Percentiles rank a stretch among this genome's conserved stretches.
Conservation (phyloP, 2,113 vertebrate species). For the Sorex fumeus region DNA sequence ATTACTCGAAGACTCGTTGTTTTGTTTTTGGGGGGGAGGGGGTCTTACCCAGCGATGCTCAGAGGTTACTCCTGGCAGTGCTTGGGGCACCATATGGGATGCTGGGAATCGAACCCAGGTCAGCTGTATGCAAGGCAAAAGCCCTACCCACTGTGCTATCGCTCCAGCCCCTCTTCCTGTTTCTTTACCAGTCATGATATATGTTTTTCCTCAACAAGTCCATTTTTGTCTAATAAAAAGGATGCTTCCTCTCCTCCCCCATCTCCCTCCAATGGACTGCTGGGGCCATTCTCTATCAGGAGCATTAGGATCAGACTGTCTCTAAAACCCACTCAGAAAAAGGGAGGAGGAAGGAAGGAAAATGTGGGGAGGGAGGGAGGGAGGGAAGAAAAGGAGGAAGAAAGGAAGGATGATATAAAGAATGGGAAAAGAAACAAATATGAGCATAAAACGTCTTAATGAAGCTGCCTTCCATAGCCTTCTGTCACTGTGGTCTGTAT, state of each 20-base stretch:
- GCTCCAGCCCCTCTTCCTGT: no score
- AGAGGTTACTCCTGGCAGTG: no score
- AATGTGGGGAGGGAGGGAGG: no score
- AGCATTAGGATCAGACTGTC: not conserved
- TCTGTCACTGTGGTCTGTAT: not conserved
- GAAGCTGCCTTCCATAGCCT: conserved; percentile 14
- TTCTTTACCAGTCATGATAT: no score
- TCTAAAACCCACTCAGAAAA: conserved; percentile 8
- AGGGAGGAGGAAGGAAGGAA: not conserved
- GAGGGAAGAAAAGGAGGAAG: not conserved
- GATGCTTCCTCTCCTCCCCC: not conserved
- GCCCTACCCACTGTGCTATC: no score
- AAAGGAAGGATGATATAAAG: not conserved
- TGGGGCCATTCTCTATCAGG: not conserved
- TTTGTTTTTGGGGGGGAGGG: no score
- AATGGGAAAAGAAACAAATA: not conserved
- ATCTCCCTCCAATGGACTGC: not conserved
- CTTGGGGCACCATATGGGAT: no score
- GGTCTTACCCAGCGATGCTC: no score
- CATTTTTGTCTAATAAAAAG: not conserved
- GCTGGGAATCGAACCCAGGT: no score
- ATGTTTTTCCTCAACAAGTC: conserved; percentile 3
- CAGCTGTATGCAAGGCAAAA: no score
- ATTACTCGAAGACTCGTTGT: no score
- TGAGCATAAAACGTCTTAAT: not conserved